Percentiles rank a stretch among this genome's conserved stretches.
Evolutionary conservation across 1,140 invertebrate species (phyloP).

Genomic region (Lerema accius): DNA sequence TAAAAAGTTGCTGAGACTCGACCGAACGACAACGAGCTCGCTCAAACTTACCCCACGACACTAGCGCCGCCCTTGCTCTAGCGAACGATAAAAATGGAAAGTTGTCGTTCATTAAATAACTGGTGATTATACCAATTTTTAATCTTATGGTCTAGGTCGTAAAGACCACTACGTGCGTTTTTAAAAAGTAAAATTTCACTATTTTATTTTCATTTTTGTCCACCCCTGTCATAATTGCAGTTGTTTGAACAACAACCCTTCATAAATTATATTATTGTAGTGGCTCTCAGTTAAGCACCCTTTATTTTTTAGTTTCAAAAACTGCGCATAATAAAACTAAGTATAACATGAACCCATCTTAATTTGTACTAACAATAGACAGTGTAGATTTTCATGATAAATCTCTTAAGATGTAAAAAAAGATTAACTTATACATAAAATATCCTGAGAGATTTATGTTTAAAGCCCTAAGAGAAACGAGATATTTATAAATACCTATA

Average conservation of each 20-base stretch:
- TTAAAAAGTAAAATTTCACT: not conserved
- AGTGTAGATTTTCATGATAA: too few species aligned
- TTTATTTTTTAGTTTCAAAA: too few species aligned
- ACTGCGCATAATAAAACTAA: too few species aligned
- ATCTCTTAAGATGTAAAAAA: too few species aligned
- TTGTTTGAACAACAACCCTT: not conserved
- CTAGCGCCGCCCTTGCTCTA: constrained; percentile 34
- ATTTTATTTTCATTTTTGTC: not conserved
- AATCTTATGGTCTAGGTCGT: not conserved
- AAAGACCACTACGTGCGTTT: not conserved
- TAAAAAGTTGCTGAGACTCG: constrained; percentile 68
- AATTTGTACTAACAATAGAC: too few species aligned
- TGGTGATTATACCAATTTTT: not conserved
- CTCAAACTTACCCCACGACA: constrained; percentile 47
- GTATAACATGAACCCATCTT: too few species aligned
- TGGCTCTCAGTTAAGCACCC: too few species aligned
- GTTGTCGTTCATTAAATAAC: not conserved
- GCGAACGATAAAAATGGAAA: not conserved
- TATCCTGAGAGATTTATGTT: too few species aligned
- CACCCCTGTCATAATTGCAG: not conserved
- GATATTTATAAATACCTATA: too few species aligned
- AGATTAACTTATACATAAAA: too few species aligned
- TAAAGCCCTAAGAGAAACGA: too few species aligned
- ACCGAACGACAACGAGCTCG: constrained; percentile 57
- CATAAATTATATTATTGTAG: too few species aligned